Base-by-base conservation (phyloP, 2,888 invertebrate species). In the Exephanes ischioxanthus region DNA sequence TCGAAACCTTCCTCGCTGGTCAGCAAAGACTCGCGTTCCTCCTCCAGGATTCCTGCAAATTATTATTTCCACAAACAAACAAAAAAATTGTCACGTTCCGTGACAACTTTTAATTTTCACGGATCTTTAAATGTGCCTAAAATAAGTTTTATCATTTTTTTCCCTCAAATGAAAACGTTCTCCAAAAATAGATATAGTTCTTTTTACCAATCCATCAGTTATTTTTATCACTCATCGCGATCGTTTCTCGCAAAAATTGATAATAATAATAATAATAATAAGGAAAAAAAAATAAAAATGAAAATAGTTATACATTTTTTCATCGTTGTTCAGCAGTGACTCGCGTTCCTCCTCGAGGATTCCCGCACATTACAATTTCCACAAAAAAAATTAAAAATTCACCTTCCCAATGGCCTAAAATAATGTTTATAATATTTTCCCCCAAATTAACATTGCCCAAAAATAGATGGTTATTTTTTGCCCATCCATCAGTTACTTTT, bases 11-110 rank as follows among this genome's bases (percentile, higher is more conserved):
- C 73, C 33, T 76, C 82, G 51, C 80, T 70, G 16, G 58, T 70
- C 79, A 87, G 83, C 66, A 88, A 51, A 16, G 84, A 72, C 3
- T 79, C 83, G 14, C 80, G 80, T 53, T 85, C 84, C 79, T 86
- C 87, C n/a, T 76, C 81, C 48, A 72, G 55, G 30, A 33, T 79
- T 45, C 72, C 84, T 86, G 77, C 71, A 37, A 14, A 45, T 22
- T 45, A 33, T 11, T 1, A 41, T 37, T 70, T 41, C 26, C 63
- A 55, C 37, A 58, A 33, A 41, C 7, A n/a, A 70, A 41, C 9
- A 7, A 37, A 37, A 37, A 37, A 37, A 9, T 41, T 1, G 9
- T n/a, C n/a, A n/a, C n/a, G n/a, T n/a, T n/a, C n/a, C n/a, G n/a
- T n/a, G n/a, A n/a, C n/a, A n/a, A n/a, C n/a, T n/a, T n/a, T n/a